phyloP scores from a whole-genome alignment of 2,113 vertebrate genomes.

The Potamarius usumacintae region DNA sequence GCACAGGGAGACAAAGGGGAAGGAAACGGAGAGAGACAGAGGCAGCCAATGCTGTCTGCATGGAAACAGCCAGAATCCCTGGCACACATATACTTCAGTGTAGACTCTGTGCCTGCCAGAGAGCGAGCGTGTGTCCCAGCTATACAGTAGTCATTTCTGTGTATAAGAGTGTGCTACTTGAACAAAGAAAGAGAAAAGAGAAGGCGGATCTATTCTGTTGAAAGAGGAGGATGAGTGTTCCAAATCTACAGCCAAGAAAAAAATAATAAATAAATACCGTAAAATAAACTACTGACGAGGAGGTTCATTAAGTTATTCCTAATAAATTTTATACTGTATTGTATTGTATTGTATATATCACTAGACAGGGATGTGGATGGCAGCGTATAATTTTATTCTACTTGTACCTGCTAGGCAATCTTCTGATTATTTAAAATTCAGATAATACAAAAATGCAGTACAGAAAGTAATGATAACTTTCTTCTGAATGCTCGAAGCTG shows the following conservation, averaged over 20 bases:
- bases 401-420: background rate
- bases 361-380: background rate
- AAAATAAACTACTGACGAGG: background rate
- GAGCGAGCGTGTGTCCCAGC: background rate
- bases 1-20: constrained; percentile 61
- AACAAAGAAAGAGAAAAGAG: constrained; percentile 25
- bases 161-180: background rate
- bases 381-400: background rate
- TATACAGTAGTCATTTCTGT: constrained; percentile 12
- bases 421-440: background rate
- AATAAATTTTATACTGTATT: background rate
- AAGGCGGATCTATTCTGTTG: background rate
- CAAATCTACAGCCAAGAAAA: background rate
- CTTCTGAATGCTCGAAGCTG: background rate
- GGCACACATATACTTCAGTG: constrained; percentile 34
- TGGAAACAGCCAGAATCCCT: constrained; percentile 62
- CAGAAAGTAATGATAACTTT: background rate
- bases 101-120: constrained; percentile 6
- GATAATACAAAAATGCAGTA: background rate
- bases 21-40: constrained; percentile 30
- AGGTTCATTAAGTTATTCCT: background rate
- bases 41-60: constrained; percentile 49
- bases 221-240: background rate
- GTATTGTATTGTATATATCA: background rate
- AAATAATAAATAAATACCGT: background rate